Percentiles rank a stretch among this genome's conserved stretches.
phyloP scores from a whole-genome alignment of 2,797 vertebrate genomes.

The Parauchenoglanis ngamensis region DNA sequence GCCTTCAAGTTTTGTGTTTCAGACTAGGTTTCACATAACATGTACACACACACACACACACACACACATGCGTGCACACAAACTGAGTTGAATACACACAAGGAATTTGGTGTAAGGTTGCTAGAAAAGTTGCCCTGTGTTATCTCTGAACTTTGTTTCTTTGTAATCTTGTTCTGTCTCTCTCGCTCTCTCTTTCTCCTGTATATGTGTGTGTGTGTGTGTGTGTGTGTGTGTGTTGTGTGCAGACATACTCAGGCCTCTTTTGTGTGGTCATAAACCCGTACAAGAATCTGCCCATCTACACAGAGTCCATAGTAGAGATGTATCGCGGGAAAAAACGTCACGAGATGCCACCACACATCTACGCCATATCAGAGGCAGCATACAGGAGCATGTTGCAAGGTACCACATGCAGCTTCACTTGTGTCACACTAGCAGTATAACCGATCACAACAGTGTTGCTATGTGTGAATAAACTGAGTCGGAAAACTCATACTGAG shows the following conservation, averaged over 20 bases:
- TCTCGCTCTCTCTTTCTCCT: slow-evolving; percentile 19
- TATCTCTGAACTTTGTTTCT: slow-evolving; percentile 21
- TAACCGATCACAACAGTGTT: neutral
- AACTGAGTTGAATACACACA: slow-evolving; percentile 1
- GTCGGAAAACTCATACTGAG: neutral
- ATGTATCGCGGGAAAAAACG: slow-evolving; percentile 94
- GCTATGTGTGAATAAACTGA: neutral
- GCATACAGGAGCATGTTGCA: slow-evolving; percentile 95
- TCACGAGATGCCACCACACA: slow-evolving; percentile 91
- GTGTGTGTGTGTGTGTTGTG: slow-evolving; percentile 35
- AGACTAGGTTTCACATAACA: slow-evolving; percentile 38
- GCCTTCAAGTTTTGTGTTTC: slow-evolving; percentile 34
- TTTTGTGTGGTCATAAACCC: slow-evolving; percentile 95
- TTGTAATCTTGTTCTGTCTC: neutral
- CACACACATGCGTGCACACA: slow-evolving; percentile 9
- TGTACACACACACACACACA: slow-evolving; percentile 21
- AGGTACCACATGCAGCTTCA: slow-evolving; percentile 68
- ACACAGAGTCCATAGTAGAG: slow-evolving; percentile 91
- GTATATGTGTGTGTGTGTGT: slow-evolving; percentile 28
- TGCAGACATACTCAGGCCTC: slow-evolving; percentile 90
- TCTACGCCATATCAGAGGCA: slow-evolving; percentile 90
- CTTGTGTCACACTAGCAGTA: slow-evolving; percentile 34
- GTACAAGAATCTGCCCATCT: slow-evolving; percentile 91
- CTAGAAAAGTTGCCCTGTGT: neutral
- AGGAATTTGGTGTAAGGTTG: neutral